These are phyloP conservation scores for Philopedon plagiatum DNA, from an alignment of 2,888 invertebrate genomes.

Conservation along the genomic window DNA sequence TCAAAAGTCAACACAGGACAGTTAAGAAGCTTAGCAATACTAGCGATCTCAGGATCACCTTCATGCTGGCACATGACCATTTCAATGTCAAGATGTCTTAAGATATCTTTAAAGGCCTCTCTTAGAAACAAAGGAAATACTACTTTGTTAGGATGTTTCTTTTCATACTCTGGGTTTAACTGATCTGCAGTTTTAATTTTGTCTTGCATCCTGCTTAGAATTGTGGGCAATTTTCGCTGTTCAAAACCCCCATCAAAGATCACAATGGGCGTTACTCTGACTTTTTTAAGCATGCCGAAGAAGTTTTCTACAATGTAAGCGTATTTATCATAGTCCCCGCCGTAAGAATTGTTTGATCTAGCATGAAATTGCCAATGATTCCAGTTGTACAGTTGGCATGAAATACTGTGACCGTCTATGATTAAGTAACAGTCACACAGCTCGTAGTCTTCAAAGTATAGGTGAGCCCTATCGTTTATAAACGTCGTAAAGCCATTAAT, in stretches of 20 bases:
- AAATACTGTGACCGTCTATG: constrained; percentile 86
- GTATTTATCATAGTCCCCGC: constrained; percentile 88
- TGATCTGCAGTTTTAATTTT: constrained; percentile 64
- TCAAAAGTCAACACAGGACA: constrained; percentile 94
- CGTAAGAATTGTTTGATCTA: constrained; percentile 73
- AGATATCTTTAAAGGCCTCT: constrained; percentile 81
- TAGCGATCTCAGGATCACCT: constrained; percentile 91
- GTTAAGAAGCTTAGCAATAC: constrained; percentile 81
- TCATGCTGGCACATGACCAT: constrained; percentile 87
- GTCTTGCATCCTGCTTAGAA: constrained; percentile 57
- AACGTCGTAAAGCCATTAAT: constrained; percentile 88
- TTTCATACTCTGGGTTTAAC: constrained; percentile 73
- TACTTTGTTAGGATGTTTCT: constrained; percentile 66
- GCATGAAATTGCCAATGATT: constrained; percentile 72
- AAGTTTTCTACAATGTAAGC: constrained; percentile 77
- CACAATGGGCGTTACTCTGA: constrained; percentile 81
- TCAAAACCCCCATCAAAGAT: constrained; percentile 81
- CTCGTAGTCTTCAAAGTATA: constrained; percentile 75
- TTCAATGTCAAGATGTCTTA: constrained; percentile 76
- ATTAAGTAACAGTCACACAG: constrained; percentile 80
- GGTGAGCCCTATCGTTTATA: constrained; percentile 76
- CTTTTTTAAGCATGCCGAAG: constrained; percentile 78
- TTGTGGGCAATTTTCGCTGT: constrained; percentile 66
- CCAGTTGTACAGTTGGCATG: constrained; percentile 78
- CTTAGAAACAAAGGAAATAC: constrained; percentile 84